Evolutionary conservation across 92 coral and sea anemone species (phyloP).

Genomic region (Epizoanthus rinbou): DNA sequence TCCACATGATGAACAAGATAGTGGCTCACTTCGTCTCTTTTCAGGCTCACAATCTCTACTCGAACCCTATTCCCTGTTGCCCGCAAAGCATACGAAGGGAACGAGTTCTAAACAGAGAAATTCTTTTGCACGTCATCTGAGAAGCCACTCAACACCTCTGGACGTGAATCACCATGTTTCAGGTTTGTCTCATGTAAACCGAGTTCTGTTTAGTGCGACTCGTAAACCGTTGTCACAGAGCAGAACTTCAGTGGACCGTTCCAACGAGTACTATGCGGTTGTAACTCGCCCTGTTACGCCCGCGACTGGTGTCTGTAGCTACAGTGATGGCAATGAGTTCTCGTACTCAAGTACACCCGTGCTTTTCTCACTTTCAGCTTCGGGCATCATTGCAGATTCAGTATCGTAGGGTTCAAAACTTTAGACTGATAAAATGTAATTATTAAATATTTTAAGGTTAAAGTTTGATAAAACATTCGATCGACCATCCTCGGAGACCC

Average conservation of each 20-base stretch:
- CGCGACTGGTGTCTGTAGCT: background rate
- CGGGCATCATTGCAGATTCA: background rate
- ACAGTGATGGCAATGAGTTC: background rate
- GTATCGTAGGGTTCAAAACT: background rate
- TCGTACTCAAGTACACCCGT: background rate
- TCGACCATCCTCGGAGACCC: too few species aligned
- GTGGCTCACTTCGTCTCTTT: background rate
- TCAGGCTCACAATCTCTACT: background rate
- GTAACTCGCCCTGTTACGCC: background rate
- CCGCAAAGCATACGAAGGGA: background rate
- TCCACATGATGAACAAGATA: background rate
- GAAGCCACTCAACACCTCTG: slow-evolving; percentile 23
- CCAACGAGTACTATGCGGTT: background rate
- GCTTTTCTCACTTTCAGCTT: slow-evolving; percentile 11
- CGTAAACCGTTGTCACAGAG: background rate
- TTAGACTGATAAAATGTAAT: too few species aligned
- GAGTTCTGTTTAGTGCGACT: slow-evolving; percentile 11
- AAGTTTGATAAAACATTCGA: too few species aligned
- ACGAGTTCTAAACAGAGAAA: too few species aligned
- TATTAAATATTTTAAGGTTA: too few species aligned
- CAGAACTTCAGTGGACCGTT: background rate
- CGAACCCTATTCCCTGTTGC: slow-evolving; percentile 4
- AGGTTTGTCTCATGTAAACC: slow-evolving; percentile 7
- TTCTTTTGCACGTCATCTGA: too few species aligned
- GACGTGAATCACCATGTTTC: background rate